Evolutionary conservation across 2,888 invertebrate species (phyloP).

Genomic region (Lasioglossum marginatum): DNA sequence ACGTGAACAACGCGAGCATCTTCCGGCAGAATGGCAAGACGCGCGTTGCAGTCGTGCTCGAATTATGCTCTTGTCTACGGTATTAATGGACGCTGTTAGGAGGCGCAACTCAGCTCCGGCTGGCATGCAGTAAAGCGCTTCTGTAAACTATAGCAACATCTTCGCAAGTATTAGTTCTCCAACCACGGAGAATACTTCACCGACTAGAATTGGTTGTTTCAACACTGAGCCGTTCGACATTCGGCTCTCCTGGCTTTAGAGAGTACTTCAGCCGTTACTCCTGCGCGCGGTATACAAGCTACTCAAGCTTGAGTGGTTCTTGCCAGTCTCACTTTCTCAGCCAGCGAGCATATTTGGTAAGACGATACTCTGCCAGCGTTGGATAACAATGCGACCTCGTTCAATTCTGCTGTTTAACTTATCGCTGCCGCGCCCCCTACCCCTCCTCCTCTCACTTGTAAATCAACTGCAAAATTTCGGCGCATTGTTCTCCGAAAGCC

Average conservation of each 20-base stretch:
- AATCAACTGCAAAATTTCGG: constrained; percentile 40
- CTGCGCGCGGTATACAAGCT: constrained; percentile 62
- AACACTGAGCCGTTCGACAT: constrained; percentile 68
- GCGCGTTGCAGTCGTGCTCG: constrained; percentile 26
- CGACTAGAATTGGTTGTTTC: constrained; percentile 69
- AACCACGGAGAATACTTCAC: constrained; percentile 70
- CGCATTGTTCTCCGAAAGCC: background rate
- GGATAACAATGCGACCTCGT: constrained; percentile 53
- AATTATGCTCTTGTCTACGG: constrained; percentile 61
- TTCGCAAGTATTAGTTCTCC: constrained; percentile 66
- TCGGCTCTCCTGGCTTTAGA: constrained; percentile 62
- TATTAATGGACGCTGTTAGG: constrained; percentile 62
- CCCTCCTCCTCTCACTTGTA: background rate
- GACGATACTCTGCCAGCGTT: constrained; percentile 54
- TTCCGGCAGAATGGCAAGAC: constrained; percentile 41
- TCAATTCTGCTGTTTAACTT: constrained; percentile 42
- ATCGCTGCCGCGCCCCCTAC: background rate
- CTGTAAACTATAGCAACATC: constrained; percentile 55
- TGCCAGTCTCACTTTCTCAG: constrained; percentile 67
- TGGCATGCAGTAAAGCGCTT: constrained; percentile 37
- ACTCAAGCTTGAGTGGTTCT: constrained; percentile 67
- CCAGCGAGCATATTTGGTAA: constrained; percentile 67
- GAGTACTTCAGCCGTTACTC: constrained; percentile 68
- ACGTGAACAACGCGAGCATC: constrained; percentile 25
- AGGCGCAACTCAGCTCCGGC: constrained; percentile 47